These are phyloP conservation scores for Tetranychus truncatus DNA, from an alignment of 2,888 invertebrate genomes.

Conservation along the genomic window DNA sequence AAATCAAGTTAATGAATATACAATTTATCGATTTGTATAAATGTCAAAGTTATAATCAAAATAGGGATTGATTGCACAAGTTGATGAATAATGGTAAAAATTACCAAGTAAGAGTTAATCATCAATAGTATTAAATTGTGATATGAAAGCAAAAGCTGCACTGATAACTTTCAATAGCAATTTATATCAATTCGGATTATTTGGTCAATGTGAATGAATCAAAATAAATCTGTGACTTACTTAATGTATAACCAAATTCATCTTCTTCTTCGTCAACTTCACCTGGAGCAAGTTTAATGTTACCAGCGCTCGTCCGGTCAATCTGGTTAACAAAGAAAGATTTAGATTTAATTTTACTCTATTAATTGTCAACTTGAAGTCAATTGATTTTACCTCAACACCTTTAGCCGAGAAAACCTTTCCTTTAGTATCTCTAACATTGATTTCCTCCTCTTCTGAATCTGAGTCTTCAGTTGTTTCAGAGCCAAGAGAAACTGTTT, in stretches of 20 bases:
- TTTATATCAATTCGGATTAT: not conserved
- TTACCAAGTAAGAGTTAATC: too few relatives aligned
- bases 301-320: conserved; percentile 69
- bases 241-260: conserved; percentile 66
- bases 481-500: not conserved
- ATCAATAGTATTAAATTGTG: too few relatives aligned
- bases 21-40: too few relatives aligned
- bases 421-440: conserved; percentile 47
- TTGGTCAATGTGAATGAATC: not conserved
- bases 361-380: not conserved
- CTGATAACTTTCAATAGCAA: too few relatives aligned
- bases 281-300: conserved; percentile 47
- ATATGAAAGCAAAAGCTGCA: too few relatives aligned
- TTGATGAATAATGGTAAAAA: too few relatives aligned
- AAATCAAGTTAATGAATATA: too few relatives aligned
- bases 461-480: conserved; percentile 8
- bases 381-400: conserved; percentile 41
- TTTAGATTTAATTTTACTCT: not conserved
- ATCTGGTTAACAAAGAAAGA: conserved; percentile 41
- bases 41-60: too few relatives aligned
- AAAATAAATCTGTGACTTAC: conserved; percentile 42
- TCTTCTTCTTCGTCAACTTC: conserved; percentile 52
- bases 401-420: conserved; percentile 57
- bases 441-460: conserved; percentile 45
- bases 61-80: too few relatives aligned